Conservation (phyloP, 2,113 vertebrate species). For the Dermatemys mawii region DNA sequence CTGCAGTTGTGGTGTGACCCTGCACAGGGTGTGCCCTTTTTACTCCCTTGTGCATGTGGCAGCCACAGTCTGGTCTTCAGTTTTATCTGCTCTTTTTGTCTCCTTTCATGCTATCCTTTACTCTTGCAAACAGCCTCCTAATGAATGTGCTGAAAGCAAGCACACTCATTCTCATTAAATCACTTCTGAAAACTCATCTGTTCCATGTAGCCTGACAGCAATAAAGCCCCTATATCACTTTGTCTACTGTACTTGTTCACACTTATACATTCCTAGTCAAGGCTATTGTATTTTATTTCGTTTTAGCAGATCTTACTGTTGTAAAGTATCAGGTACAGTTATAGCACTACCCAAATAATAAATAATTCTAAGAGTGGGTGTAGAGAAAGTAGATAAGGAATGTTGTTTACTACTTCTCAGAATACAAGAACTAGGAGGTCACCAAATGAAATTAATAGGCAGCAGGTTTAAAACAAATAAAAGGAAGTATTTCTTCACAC, state of each 20-base stretch:
- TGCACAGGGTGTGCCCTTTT: fast-evolving
- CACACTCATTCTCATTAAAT: background rate
- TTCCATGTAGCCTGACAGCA: background rate
- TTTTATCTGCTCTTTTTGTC: background rate
- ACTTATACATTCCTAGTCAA: background rate
- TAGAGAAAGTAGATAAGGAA: too few species aligned
- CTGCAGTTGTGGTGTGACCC: background rate
- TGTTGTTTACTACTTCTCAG: too few species aligned
- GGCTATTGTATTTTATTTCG: background rate
- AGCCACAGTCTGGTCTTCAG: background rate
- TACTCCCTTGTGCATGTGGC: background rate
- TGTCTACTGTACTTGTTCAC: background rate
- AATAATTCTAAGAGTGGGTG: background rate
- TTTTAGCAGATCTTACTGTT: background rate
- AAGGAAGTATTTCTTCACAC: too few species aligned
- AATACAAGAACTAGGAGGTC: too few species aligned
- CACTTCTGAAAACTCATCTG: background rate
- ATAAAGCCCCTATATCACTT: background rate
- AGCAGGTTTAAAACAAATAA: too few species aligned
- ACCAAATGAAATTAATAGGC: too few species aligned
- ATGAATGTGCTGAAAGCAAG: background rate
- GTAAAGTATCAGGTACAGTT: background rate
- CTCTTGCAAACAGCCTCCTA: background rate
- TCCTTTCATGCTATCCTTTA: fast-evolving
- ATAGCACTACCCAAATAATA: background rate